Evolutionary conservation across 2,797 vertebrate genomes (phyloP).

Genomic region (Octomys mimax): DNA sequence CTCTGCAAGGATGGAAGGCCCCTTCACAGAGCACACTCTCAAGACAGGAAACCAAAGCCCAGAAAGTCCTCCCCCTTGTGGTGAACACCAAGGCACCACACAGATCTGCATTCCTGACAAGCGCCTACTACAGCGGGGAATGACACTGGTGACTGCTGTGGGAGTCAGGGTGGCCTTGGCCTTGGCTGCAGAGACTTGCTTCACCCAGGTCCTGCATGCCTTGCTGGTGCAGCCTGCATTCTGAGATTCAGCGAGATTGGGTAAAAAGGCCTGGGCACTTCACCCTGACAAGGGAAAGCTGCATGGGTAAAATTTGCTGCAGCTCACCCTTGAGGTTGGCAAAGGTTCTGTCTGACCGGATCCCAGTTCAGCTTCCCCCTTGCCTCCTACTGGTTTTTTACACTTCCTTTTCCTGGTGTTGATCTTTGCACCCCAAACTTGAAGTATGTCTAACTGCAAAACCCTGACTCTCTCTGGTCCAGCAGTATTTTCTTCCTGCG

Average conservation of each 20-base stretch:
- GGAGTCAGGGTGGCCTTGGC: not conserved
- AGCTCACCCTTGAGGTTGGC: not conserved
- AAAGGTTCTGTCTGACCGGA: not conserved
- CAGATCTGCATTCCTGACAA: not conserved
- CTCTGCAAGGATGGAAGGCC: not conserved
- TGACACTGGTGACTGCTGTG: not conserved
- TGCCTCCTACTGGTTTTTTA: not conserved
- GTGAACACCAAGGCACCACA: not conserved
- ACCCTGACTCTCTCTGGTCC: not conserved
- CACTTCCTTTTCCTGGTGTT: not conserved
- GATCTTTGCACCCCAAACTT: not conserved
- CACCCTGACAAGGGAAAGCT: not conserved
- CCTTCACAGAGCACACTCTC: not conserved
- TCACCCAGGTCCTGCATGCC: not conserved
- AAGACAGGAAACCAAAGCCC: not conserved
- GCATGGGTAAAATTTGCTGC: not conserved
- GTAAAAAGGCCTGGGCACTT: not conserved
- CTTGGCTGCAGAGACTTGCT: not conserved
- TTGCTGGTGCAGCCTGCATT: not conserved
- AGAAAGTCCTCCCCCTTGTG: slow-evolving; percentile 55
- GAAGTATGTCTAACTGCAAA: not conserved
- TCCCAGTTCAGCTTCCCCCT: not conserved
- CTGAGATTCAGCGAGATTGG: not conserved
- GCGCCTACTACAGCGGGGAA: not conserved
- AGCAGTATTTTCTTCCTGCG: not conserved